Evolutionary conservation across 2,113 vertebrate species (phyloP).

Genomic region (Ptychochromis oligacanthus): DNA sequence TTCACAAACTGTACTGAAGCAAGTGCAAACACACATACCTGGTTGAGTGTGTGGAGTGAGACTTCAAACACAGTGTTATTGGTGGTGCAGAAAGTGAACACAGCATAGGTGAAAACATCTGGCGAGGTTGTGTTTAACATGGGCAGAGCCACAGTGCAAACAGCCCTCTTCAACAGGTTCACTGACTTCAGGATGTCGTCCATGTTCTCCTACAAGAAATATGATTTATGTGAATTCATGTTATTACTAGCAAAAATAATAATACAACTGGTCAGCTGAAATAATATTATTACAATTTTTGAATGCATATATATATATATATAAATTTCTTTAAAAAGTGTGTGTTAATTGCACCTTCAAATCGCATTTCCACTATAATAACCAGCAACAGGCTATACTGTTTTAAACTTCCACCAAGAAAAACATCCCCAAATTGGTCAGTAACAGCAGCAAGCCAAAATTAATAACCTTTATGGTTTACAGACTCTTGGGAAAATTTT

Average conservation of each 20-base stretch:
- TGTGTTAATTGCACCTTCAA: too few relatives aligned
- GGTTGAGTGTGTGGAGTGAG: constrained; percentile 62
- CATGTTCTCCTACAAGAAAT: constrained; percentile 45
- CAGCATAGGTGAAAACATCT: not conserved
- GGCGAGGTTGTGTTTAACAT: constrained; percentile 41
- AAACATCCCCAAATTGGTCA: not conserved
- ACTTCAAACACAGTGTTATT: constrained; percentile 73
- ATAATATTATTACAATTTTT: not conserved
- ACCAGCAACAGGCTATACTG: too few relatives aligned
- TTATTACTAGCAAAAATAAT: not conserved
- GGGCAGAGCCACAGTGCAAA: constrained; percentile 67
- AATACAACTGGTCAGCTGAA: not conserved
- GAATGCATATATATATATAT: not conserved
- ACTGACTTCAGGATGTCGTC: constrained; percentile 59
- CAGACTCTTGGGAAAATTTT: too few relatives aligned
- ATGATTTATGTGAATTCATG: not conserved
- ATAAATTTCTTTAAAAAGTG: too few relatives aligned
- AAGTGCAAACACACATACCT: constrained; percentile 54
- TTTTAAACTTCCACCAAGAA: too few relatives aligned
- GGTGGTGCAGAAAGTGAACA: constrained; percentile 71
- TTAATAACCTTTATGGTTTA: not conserved
- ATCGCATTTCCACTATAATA: too few relatives aligned
- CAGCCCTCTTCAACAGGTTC: constrained; percentile 59
- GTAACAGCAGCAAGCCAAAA: not conserved
- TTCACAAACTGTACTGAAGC: not conserved